Base-by-base conservation (phyloP, 1,140 invertebrate genomes). In the Sinonovacula constricta region DNA sequence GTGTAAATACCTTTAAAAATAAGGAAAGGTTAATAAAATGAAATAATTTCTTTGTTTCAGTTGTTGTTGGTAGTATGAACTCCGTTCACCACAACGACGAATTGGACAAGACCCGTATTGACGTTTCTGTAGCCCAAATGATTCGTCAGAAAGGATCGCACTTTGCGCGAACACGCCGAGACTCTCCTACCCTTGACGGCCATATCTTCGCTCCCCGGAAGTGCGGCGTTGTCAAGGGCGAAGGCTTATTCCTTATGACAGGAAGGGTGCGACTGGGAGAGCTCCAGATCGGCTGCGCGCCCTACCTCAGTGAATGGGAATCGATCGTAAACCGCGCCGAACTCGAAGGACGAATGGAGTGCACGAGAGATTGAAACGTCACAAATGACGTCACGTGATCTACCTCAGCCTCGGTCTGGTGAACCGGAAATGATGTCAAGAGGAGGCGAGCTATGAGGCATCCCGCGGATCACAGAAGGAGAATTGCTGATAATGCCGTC, bases 221-320 rank as follows among this genome's bases (percentile, higher is more conserved):
- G 63, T 96, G 95, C 87, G 94, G 94, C 7, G 94, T 94, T 22
- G 90, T 92, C 34, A 93, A 94, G 31, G 95, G 95, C 7, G 90
- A 92, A 7, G 95, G 95, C 0, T 94, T 95, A 89, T 96, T 96
- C 91, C 92, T 96, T 36, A 94, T 96, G 88, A 95, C 96, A 92
- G 95, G 95, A 15, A 92, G 94, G 68, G 91, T 94, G 71, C 92
- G 94, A 79, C 92, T 96, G 12, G 95, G 94, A 2, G 92, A 94
- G 39, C 91, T 95, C n/a, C 91, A 93, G 1, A 88, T 96, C 22
- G 92, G 93, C 0, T 96, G 95, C 84, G 95, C 95, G 0, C 95
- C 95, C 0, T 91, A 94, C 72, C 86, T 94, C 3, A 92, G 94
- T 39, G 93, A 95, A 54, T 96, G 95, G 95, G 90, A 91, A 1